Base-by-base conservation (phyloP, 2,113 vertebrate species). In the Toxotes chatareus region DNA sequence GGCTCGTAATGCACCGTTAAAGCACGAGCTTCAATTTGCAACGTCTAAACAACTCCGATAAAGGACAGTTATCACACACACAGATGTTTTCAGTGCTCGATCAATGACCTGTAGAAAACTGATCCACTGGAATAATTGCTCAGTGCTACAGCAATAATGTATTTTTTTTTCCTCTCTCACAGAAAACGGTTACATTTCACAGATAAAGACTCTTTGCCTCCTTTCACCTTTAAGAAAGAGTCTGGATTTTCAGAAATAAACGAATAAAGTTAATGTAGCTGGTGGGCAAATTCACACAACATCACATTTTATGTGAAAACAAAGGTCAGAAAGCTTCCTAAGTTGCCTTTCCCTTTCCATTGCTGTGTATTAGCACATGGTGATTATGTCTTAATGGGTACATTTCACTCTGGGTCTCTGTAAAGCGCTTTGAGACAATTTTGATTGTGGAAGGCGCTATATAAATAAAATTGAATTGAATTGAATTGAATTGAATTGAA, bases 51-150 rank as follows among this genome's bases (percentile, higher is more conserved):
- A 74, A 36, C 56, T 78, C 36, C 1, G 63, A 73, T 62, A 57
- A 60, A 72, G 38, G 72, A 49, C 63, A 32, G 62, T 74, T 69
- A 73, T 83, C 68, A 74, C 38, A 63, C 61, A 42, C 76, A 36
- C 32, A 13, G 47, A 73, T 57, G 36, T 75, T 62, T 64, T 68
- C 46, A 67, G 23, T 3, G 38, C 60, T 63, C 27, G 6, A 44
- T 66, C 80, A 80, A 80, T 62, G 63, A 57, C 65, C 42, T 46
- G 44, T 10, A 40, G 42, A 46, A 47, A 75, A 68, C 51, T 27
- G 66, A 80, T 83, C 61, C 47, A 11, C 16, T 38, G 36, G 21
- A 69, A 23, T 71, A 67, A 76, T 23, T 71, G 65, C 76, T 31
- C 53, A 12, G 17, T 40, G 19, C 62, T 62, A 63, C 11, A 5